Evolutionary conservation across 2,113 vertebrate species (phyloP), one percentile per base, ranked within the genome.

Genomic region (Rostratula benghalensis): DNA sequence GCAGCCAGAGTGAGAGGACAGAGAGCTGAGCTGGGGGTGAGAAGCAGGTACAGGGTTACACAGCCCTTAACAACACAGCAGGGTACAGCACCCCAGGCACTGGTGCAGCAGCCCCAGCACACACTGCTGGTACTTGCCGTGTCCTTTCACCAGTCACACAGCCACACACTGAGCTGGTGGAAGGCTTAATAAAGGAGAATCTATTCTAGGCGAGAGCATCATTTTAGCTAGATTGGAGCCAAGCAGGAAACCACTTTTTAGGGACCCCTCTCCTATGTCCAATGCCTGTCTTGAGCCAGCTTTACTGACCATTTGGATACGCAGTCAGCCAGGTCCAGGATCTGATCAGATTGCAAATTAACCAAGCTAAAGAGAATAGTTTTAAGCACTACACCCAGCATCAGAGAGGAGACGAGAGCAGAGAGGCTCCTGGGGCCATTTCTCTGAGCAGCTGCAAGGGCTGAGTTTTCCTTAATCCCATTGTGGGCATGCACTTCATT

Each of bases 231-330:
- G 0, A 59, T 9, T 11, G 77, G 65, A 81, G 23, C 16, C 31
- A 50, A 10, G 30, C 5, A 6, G n/a, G 18, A 63, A 78, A 35
- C n/a, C 33, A 5, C 7, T 31, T 82, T 84, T 56, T 45, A 43
- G 35, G 27, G 51, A 16, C 30, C 3, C 10, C 25, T 43, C 30
- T 84, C 18, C 35, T 78, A 1, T 16, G 25, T 63, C 25, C 50
- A 75, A 5, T 0, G 0, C 7, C 11, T 63, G 3, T 27, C 48
- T 60, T 90, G 45, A 77, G 27, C 46, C 35, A 43, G 8, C 23
- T 6, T 33, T 65, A 37, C 11, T 2, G 20, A 37, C 16, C 1
- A 10, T 39, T 39, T 51, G 71, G 70, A 24, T 54, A 48, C 7
- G 7, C 6, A 3, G 12, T 76, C 74, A 90, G 53, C 9, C 50